Conservation (phyloP, 1,140 invertebrate species). For the Holotrichia oblita region DNA sequence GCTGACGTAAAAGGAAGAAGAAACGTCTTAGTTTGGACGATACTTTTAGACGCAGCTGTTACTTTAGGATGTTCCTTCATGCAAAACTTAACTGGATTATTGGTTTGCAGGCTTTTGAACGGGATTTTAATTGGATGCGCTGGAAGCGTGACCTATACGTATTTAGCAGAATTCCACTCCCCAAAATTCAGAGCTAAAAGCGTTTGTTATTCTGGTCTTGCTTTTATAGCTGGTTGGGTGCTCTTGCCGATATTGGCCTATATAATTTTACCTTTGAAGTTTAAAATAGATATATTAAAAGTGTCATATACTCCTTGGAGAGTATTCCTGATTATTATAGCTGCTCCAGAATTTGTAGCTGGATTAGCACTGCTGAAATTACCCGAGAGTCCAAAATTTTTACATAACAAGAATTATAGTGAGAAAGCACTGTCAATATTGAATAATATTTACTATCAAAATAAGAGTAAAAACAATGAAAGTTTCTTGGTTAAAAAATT, state of each 20-base stretch:
- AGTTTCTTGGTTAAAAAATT: conserved; percentile 62
- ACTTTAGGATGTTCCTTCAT: conserved; percentile 63
- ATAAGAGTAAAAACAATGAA: conserved; percentile 64
- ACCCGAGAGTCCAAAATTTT: conserved; percentile 82
- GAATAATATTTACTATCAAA: conserved; percentile 67
- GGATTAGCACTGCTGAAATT: conserved; percentile 65
- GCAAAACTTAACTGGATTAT: conserved; percentile 60
- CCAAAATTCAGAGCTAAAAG: conserved; percentile 65
- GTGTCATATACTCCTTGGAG: conserved; percentile 65
- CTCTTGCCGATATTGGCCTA: conserved; percentile 66
- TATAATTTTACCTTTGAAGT: conserved; percentile 60
- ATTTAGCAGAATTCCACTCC: conserved; percentile 71
- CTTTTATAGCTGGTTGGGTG: conserved; percentile 70
- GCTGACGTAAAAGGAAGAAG: conserved; percentile 70
- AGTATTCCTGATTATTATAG: conserved; percentile 67
- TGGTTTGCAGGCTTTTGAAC: conserved; percentile 64
- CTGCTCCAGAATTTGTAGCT: conserved; percentile 66
- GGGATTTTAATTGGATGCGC: conserved; percentile 65
- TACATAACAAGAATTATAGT: conserved; percentile 69
- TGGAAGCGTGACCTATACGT: conserved; percentile 69
- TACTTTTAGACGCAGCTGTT: conserved; percentile 69
- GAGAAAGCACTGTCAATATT: conserved; percentile 70
- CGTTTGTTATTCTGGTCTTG: conserved; percentile 69
- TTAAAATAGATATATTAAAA: conserved; percentile 48
- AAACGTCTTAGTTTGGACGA: conserved; percentile 68